Evolutionary conservation across 2,888 invertebrate genomes (phyloP), one percentile per base, ranked within the genome.

Genomic region (Stegophylla sp.): DNA sequence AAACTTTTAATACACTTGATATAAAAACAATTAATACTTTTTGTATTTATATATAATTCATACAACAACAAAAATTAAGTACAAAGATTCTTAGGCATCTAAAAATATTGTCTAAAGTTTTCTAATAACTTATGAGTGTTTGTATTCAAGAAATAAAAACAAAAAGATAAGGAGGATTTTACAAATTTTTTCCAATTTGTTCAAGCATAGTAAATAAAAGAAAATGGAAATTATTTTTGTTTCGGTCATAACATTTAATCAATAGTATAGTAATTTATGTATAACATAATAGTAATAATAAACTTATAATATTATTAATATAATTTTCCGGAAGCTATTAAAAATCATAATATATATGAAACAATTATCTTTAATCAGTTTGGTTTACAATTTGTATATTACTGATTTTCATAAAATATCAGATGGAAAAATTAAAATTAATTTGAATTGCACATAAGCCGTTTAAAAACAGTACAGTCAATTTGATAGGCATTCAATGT

Each of bases 21-120:
- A 79, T 79, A 79, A 79, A 79, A 79, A 79, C 79, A 71, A 63
- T 61, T 41, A 63, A 79, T 79, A 79, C n/a, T 71, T 64, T 71
- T 79, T 69, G 59, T 77, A 79, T 79, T 69, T 48, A 63, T 71
- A 69, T 76, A 48, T 71, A 71, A 79, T 69, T 79, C n/a, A 79
- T 79, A 69, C 23, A 69, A 61, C 79, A 69, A 77, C 61, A 48
- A 59, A 51, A 59, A 79, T 45, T 79, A 79, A 79, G 79, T 79
- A 79, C 79, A 79, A 63, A 71, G 61, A 71, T 61, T 79, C 61
- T 79, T 79, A 79, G 41, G 61, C 34, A 79, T 71, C 71, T 79
- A 79, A 79, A 53, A 69, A 79, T 79, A 79, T 71, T 77, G 77
- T 77, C 67, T 77, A 74, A 69, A 56, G 43, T 69, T 67, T 71